Evolutionary conservation across 1,140 invertebrate genomes (phyloP).

Genomic region (Leptinotarsa defecta): DNA sequence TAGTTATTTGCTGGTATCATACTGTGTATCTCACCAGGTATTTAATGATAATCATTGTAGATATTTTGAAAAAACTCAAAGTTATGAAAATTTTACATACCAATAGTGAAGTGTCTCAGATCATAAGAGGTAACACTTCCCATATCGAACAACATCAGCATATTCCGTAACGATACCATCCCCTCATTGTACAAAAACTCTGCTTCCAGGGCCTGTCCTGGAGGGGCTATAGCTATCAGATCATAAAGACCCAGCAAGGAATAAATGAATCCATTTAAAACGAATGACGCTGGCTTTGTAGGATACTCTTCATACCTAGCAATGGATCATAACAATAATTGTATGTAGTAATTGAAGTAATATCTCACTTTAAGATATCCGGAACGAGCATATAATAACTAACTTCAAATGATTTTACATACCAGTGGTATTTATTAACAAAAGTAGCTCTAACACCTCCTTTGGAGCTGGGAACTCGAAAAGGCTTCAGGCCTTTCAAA

Average conservation of each 20-base stretch:
- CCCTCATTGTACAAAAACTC: constrained; percentile 82
- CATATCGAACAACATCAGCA: constrained; percentile 92
- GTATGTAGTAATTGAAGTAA: too few relatives aligned
- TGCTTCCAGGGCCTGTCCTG: constrained; percentile 66
- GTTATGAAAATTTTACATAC: constrained; percentile 56
- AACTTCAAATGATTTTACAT: constrained; percentile 52
- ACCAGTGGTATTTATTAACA: constrained; percentile 82
- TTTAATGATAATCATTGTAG: too few relatives aligned
- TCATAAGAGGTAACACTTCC: constrained; percentile 97
- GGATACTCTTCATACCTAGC: constrained; percentile 87
- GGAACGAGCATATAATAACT: too few relatives aligned
- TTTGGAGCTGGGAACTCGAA: constrained; percentile 69
- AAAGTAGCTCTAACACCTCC: constrained; percentile 82
- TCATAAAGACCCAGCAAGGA: constrained; percentile 96
- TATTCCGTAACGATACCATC: constrained; percentile 84
- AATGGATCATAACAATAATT: too few relatives aligned
- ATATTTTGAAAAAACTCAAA: not conserved
- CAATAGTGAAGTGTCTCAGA: constrained; percentile 87
- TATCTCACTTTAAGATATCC: too few relatives aligned
- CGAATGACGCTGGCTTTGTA: constrained; percentile 91
- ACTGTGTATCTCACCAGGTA: too few relatives aligned
- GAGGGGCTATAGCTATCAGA: constrained; percentile 72
- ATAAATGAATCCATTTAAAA: constrained; percentile 99
- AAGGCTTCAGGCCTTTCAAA: constrained; percentile 77
- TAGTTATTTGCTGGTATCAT: too few relatives aligned